These are phyloP conservation scores for Physocephala rufipes DNA, from an alignment of 2,888 invertebrate genomes.

Conservation along the genomic window DNA sequence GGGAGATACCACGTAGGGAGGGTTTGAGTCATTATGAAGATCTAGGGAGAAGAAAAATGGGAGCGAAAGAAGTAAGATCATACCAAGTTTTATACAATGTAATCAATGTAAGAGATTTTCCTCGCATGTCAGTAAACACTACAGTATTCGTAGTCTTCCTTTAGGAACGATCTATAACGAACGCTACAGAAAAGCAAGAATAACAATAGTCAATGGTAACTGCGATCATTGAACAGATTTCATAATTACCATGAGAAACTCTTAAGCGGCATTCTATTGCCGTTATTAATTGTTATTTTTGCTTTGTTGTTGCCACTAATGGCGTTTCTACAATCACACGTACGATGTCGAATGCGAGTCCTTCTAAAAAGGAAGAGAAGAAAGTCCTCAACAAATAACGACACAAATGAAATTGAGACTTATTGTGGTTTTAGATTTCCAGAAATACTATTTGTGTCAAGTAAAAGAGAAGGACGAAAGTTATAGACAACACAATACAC, in stretches of 20 bases:
- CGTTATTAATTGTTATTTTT: background rate
- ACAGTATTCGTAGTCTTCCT: background rate
- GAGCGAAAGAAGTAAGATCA: too few species aligned
- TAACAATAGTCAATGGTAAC: background rate
- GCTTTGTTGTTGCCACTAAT: background rate
- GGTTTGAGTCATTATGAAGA: too few species aligned
- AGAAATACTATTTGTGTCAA: background rate
- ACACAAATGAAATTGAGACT: conserved; percentile 20
- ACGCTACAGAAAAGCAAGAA: background rate
- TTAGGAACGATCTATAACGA: background rate
- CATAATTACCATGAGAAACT: conserved; percentile 12
- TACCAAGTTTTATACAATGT: too few species aligned
- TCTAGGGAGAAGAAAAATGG: too few species aligned
- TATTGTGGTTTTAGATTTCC: background rate
- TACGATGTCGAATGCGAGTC: too few species aligned
- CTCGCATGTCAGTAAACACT: too few species aligned
- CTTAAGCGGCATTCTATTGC: conserved; percentile 13
- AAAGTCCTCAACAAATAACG: conserved; percentile 10
- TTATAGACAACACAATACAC: too few species aligned
- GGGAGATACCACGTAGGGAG: too few species aligned
- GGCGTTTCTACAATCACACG: too few species aligned
- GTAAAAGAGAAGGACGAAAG: background rate
- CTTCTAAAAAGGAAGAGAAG: background rate
- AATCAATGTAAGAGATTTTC: too few species aligned
- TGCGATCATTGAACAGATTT: background rate